Percentiles rank a stretch among this genome's conserved stretches.
Conservation (phyloP, 2,888 invertebrate genomes). For the Ophion slaviceki region DNA sequence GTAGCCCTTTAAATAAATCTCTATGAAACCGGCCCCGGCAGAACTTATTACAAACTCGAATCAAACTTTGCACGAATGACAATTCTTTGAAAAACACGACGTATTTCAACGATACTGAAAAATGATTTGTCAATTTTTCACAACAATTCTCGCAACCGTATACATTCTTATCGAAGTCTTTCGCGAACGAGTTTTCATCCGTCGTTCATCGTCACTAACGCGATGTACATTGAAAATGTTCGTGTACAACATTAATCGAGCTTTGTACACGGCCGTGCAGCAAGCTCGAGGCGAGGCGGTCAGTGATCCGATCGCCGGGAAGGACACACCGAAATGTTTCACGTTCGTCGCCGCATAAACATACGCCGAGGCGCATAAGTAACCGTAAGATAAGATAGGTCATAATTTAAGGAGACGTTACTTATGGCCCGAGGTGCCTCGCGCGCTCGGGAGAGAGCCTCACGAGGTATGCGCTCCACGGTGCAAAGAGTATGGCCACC, state of each 20-base stretch:
- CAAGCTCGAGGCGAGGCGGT: constrained; percentile 64
- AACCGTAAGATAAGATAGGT: constrained; percentile 78
- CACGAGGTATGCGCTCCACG: constrained; percentile 58
- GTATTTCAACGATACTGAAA: background rate
- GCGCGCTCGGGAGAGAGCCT: constrained; percentile 53
- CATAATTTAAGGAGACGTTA: constrained; percentile 79
- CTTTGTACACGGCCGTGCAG: constrained; percentile 22
- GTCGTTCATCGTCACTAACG: constrained; percentile 1
- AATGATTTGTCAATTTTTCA: background rate
- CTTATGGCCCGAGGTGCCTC: constrained; percentile 72
- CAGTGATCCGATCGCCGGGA: constrained; percentile 74
- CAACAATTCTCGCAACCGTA: background rate
- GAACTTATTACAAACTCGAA: background rate
- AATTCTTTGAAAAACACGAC: background rate
- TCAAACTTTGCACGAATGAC: too few relatives aligned
- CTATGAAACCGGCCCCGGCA: too few relatives aligned
- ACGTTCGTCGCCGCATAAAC: constrained; percentile 78
- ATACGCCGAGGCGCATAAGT: constrained; percentile 74
- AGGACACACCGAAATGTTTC: constrained; percentile 76
- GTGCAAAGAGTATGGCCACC: constrained; percentile 51
- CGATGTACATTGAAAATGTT: constrained; percentile 32
- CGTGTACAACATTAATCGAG: constrained; percentile 43
- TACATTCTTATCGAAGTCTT: background rate
- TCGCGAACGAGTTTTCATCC: constrained; percentile 20
- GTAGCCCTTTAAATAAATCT: too few relatives aligned